Evolutionary conservation across 2,113 vertebrate species (phyloP), one percentile per base, ranked within the genome.

Genomic region (Datnioides undecimradiatus): DNA sequence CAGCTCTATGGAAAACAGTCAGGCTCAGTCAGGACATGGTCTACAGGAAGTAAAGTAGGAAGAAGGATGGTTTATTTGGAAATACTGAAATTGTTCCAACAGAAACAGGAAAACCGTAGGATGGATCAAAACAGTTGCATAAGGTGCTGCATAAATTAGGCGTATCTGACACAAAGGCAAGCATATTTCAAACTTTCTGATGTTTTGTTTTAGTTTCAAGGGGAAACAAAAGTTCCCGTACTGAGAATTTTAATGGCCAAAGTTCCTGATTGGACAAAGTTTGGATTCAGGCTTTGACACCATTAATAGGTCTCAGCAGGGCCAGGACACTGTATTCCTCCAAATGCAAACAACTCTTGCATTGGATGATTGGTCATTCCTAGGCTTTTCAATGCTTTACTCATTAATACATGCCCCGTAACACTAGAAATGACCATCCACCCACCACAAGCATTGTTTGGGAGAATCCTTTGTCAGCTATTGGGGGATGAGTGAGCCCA

Each of bases 401-500:
- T 85, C 79, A 86, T 91, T 92, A 90, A 86, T 83, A 83, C 49
- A 62, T 78, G 79, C 74, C 79, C 79, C 7, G 23, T 67, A 87
- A 84, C 67, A 40, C 29, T 57, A 29, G 21, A 70, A 67, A 83
- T 87, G 84, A 88, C 80, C 73, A 63, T 6, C 19, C 36, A 60
- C n/a, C 69, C 71, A 40, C 78, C 12, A 29, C 34, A 40, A 49
- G 66, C 45, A 34, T 81, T 87, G 87, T 89, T 89, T 82, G 38
- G 67, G 83, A 36, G 55, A 82, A 52, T 74, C 41, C 52, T 68
- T 57, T 83, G 86, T 83, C 85, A 85, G 87, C 62, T 59, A 34
- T 52, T 41, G 36, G 49, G 62, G 49, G 80, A 82, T 65, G 65
- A 73, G 70, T 31, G 71, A 80, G 72, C 82, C 88, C 88, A 84